phyloP scores from a whole-genome alignment of 2,888 invertebrate species.

The Aricia artaxerxes region DNA sequence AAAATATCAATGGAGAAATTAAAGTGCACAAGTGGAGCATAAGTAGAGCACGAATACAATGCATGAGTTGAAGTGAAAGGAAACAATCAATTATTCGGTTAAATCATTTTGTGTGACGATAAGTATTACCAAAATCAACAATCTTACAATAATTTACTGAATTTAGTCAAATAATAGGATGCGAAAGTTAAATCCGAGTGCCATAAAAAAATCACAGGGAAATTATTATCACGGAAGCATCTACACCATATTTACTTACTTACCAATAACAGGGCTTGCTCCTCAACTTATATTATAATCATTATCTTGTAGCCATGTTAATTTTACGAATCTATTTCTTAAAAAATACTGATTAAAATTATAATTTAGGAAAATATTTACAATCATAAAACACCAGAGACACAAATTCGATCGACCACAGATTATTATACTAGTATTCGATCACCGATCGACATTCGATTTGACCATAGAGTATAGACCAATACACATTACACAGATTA shows the following conservation, averaged over 20 bases:
- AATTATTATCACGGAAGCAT: slow-evolving; percentile 51
- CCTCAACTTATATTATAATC: slow-evolving; percentile 54
- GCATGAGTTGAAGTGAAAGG: slow-evolving; percentile 78
- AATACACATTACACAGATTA: too few species aligned
- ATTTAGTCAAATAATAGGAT: slow-evolving; percentile 1
- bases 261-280: slow-evolving; percentile 61
- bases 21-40: slow-evolving; percentile 54
- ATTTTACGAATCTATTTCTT: slow-evolving; percentile 43
- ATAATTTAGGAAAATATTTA: slow-evolving; percentile 46
- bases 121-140: neutral
- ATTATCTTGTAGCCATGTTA: slow-evolving; percentile 67
- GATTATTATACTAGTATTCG: too few species aligned
- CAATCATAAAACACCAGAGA: slow-evolving; percentile 41
- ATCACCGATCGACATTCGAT: too few species aligned
- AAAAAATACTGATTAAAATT: slow-evolving; percentile 37
- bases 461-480: too few species aligned
- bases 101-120: neutral
- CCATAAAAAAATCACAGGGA: slow-evolving; percentile 40
- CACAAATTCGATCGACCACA: slow-evolving; percentile 56
- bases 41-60: slow-evolving; percentile 78
- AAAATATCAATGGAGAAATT: slow-evolving; percentile 40
- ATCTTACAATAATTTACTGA: neutral
- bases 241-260: slow-evolving; percentile 53
- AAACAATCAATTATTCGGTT: slow-evolving; percentile 45
- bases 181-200: neutral